These are phyloP conservation scores for Mactra quadrangularis DNA, from an alignment of 1,140 invertebrate species.

Conservation along the genomic window DNA sequence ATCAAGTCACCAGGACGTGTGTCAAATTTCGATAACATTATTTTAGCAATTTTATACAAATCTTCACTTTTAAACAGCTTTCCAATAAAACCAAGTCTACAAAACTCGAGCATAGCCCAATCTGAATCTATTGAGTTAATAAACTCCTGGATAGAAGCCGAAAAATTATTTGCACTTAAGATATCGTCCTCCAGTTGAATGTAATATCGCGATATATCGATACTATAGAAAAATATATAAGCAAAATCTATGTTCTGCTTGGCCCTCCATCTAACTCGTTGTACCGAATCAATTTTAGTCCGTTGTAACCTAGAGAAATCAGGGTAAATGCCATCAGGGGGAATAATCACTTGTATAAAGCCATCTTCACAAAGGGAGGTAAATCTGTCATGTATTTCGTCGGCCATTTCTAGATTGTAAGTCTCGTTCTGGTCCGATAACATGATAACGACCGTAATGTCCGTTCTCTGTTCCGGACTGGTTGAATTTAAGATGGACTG, in stretches of 20 bases:
- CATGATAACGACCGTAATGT: slow-evolving; percentile 72
- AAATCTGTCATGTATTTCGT: slow-evolving; percentile 58
- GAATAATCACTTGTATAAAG: slow-evolving; percentile 78
- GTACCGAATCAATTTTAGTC: slow-evolving; percentile 92
- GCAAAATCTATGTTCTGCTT: slow-evolving; percentile 83
- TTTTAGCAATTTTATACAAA: slow-evolving; percentile 72
- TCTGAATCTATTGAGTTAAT: slow-evolving; percentile 71
- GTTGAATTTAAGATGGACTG: slow-evolving; percentile 69
- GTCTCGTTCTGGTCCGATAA: slow-evolving; percentile 69
- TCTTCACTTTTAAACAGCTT: slow-evolving; percentile 79
- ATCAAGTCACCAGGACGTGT: slow-evolving; percentile 81
- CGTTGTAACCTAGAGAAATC: slow-evolving; percentile 72
- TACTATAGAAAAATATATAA: slow-evolving; percentile 79
- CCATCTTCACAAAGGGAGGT: slow-evolving; percentile 61
- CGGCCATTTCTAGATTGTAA: slow-evolving; percentile 63
- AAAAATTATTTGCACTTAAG: slow-evolving; percentile 71
- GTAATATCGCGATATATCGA: slow-evolving; percentile 80
- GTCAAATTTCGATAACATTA: slow-evolving; percentile 77
- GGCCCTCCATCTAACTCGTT: slow-evolving; percentile 87
- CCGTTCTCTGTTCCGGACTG: slow-evolving; percentile 38
- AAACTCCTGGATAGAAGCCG: slow-evolving; percentile 73
- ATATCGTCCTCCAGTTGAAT: slow-evolving; percentile 83
- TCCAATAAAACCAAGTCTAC: slow-evolving; percentile 81
- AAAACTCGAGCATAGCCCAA: slow-evolving; percentile 82
- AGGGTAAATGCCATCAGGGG: slow-evolving; percentile 76